Percentiles rank a stretch among this genome's conserved stretches.
Evolutionary conservation across 2,797 vertebrate genomes (phyloP).

Genomic region (Lindbergichthys nudifrons): DNA sequence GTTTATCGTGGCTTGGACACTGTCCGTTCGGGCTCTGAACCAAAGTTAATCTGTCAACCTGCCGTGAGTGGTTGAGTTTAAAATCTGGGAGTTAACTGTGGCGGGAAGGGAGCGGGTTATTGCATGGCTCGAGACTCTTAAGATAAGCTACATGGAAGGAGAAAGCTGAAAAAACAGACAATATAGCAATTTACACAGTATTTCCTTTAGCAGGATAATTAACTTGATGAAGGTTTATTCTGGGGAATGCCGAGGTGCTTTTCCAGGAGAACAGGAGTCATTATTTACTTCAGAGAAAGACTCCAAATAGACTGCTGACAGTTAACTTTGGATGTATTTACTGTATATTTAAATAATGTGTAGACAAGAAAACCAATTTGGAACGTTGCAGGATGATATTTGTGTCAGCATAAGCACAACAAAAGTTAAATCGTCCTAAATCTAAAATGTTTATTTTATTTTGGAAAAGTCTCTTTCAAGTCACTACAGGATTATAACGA

Average conservation of each 20-base stretch:
- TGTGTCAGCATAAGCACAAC: not conserved
- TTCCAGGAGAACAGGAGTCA: conserved; percentile 15
- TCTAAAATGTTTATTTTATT: not conserved
- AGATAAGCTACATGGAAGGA: conserved; percentile 55
- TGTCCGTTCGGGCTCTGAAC: conserved; percentile 75
- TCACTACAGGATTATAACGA: not conserved
- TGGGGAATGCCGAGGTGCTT: conserved; percentile 28
- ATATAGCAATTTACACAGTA: conserved; percentile 48
- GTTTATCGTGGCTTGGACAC: conserved; percentile 78
- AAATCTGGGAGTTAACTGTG: conserved; percentile 67
- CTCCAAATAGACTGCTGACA: conserved; percentile 5
- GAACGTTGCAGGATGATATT: conserved; percentile 15
- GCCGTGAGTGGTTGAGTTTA: conserved; percentile 60
- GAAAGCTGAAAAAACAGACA: conserved; percentile 37
- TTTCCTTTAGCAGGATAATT: conserved; percentile 55
- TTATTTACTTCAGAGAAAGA: conserved; percentile 33
- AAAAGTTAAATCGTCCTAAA: not conserved
- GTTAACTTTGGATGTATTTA: conserved; percentile 13
- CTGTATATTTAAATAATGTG: not conserved
- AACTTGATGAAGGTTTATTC: conserved; percentile 43
- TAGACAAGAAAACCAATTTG: conserved; percentile 13
- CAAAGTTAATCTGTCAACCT: conserved; percentile 79
- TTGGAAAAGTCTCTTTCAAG: not conserved
- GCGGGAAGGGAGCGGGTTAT: conserved; percentile 44
- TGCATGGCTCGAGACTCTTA: conserved; percentile 39